Conservation (phyloP, 2,888 invertebrate genomes). For the Nomada fabriciana region DNA sequence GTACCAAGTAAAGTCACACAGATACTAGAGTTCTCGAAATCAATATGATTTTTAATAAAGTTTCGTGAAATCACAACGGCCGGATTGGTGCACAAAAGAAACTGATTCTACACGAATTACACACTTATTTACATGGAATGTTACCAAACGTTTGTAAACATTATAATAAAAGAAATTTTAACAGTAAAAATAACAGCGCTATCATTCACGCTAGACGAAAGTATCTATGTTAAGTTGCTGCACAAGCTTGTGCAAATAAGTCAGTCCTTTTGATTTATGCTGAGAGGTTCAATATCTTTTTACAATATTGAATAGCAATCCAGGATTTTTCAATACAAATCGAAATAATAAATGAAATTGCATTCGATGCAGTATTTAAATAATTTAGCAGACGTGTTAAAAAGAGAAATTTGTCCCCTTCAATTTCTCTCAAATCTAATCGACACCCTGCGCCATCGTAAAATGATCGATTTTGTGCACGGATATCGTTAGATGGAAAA, state of each 20-base stretch:
- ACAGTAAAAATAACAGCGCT: slow-evolving; percentile 1
- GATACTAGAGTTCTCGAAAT: neutral
- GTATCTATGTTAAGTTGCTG: neutral
- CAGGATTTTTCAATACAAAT: neutral
- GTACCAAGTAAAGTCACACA: slow-evolving; percentile 19
- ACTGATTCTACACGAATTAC: neutral
- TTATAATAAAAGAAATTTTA: slow-evolving; percentile 19
- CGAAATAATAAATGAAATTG: slow-evolving; percentile 27
- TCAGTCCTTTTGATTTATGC: neutral
- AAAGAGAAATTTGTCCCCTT: slow-evolving; percentile 14
- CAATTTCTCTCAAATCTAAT: slow-evolving; percentile 16
- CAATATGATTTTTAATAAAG: neutral
- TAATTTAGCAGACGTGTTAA: neutral
- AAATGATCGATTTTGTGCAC: slow-evolving; percentile 18
- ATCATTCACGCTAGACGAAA: neutral
- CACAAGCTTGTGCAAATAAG: slow-evolving; percentile 1
- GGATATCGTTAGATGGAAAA: slow-evolving; percentile 27
- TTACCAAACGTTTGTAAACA: slow-evolving; percentile 1
- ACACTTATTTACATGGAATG: slow-evolving; percentile 53
- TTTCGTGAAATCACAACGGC: neutral
- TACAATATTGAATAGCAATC: neutral
- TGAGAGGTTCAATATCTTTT: neutral
- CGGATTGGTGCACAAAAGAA: neutral
- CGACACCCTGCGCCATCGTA: neutral
- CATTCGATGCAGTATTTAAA: slow-evolving; percentile 6